These are phyloP conservation scores for Perizoma affinitatum DNA, from an alignment of 2,888 invertebrate species.

Conservation along the genomic window DNA sequence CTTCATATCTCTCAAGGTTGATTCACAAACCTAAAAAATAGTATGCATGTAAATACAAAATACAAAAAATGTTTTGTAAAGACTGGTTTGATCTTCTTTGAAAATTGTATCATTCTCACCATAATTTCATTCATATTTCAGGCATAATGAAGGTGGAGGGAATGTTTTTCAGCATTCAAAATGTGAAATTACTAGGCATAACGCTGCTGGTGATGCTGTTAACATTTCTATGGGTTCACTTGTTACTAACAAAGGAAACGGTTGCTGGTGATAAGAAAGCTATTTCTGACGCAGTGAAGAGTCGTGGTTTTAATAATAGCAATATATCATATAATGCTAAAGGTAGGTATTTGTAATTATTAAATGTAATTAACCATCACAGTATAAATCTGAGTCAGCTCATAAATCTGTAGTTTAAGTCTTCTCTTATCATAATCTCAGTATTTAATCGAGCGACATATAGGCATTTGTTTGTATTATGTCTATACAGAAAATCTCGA, in stretches of 20 bases:
- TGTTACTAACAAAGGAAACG: conserved; percentile 61
- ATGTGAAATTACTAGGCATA: conserved; percentile 53
- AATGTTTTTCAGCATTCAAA: conserved; percentile 49
- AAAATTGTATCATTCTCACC: too few species aligned
- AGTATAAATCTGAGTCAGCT: neutral
- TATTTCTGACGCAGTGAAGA: conserved; percentile 18
- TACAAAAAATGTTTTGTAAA: too few species aligned
- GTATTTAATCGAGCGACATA: too few species aligned
- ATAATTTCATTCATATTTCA: conserved; percentile 57
- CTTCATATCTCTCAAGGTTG: too few species aligned
- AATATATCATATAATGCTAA: conserved; percentile 18
- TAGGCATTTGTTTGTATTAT: too few species aligned
- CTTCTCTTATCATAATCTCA: too few species aligned
- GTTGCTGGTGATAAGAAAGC: conserved; percentile 38
- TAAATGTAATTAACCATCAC: neutral
- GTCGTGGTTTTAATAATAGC: conserved; percentile 9
- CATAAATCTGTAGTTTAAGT: too few species aligned
- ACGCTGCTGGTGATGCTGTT: conserved; percentile 55
- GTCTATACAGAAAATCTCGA: too few species aligned
- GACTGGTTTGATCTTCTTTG: too few species aligned
- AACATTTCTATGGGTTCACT: conserved; percentile 48
- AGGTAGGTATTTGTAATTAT: conserved; percentile 17
- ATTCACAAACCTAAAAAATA: too few species aligned
- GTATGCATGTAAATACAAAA: too few species aligned
- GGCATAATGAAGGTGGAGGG: conserved; percentile 66